phyloP scores from a whole-genome alignment of 2,888 invertebrate genomes.

The Punctoribates punctum region DNA sequence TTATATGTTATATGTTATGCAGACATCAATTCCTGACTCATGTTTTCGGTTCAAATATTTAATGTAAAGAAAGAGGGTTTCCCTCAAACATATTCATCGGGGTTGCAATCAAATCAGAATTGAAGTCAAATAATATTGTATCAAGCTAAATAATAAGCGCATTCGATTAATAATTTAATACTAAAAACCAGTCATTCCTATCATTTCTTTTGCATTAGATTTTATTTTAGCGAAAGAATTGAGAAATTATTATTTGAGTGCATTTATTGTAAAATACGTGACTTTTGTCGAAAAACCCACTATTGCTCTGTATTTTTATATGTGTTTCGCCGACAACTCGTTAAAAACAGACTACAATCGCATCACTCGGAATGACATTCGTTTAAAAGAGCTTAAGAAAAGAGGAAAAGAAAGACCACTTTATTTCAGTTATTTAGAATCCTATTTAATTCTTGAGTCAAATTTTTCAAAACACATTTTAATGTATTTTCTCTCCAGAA shows the following conservation, averaged over 20 bases:
- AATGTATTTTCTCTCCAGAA: not conserved
- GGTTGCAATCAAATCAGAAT: not conserved
- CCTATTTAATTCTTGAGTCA: not conserved
- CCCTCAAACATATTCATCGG: too few species aligned
- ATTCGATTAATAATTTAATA: constrained; percentile 19
- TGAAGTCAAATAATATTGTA: not conserved
- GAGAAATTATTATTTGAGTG: not conserved
- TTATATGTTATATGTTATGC: too few species aligned
- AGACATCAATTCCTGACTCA: too few species aligned
- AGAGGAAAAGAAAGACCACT: too few species aligned
- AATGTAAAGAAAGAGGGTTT: too few species aligned
- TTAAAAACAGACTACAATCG: not conserved
- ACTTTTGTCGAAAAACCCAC: not conserved
- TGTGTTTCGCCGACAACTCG: not conserved
- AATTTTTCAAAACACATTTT: not conserved
- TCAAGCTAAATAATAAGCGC: not conserved
- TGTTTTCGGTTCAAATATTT: too few species aligned
- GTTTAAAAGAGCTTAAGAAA: not conserved
- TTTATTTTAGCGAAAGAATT: not conserved
- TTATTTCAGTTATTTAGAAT: too few species aligned
- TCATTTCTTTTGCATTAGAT: not conserved
- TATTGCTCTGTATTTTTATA: not conserved
- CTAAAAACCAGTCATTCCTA: not conserved
- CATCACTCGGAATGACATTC: not conserved
- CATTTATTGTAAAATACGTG: not conserved